Evolutionary conservation across 2,888 invertebrate genomes (phyloP).

Genomic region (Polymixis flavicincta): DNA sequence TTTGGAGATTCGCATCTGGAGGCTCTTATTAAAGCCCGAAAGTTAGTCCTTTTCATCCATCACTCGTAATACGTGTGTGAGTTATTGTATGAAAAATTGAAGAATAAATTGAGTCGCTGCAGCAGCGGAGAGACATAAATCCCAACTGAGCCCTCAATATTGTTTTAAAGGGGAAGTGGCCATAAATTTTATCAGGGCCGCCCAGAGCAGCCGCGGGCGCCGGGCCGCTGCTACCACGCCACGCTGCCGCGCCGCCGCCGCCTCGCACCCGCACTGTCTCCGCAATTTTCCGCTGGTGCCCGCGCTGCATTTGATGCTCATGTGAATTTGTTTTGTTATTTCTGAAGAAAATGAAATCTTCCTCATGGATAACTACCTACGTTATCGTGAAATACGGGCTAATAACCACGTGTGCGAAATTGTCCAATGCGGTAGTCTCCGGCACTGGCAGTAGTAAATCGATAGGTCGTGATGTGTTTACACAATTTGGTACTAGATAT

Average conservation of each 20-base stretch:
- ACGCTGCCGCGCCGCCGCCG: constrained; percentile 66
- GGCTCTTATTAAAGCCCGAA: constrained; percentile 91
- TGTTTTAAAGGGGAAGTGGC: constrained; percentile 91
- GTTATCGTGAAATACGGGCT: constrained; percentile 64
- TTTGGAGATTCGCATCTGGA: constrained; percentile 91
- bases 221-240: constrained; percentile 70
- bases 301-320: constrained; percentile 82
- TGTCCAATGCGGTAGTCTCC: constrained; percentile 57
- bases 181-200: constrained; percentile 91
- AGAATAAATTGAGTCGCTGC: constrained; percentile 91
- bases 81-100: constrained; percentile 91
- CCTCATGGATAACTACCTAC: constrained; percentile 72
- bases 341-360: constrained; percentile 79
- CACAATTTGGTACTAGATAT: constrained; percentile 40
- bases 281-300: constrained; percentile 87
- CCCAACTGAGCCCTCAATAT: constrained; percentile 91
- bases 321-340: constrained; percentile 83
- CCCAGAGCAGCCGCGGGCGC: constrained; percentile 82
- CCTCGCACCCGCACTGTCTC: constrained; percentile 73
- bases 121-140: constrained; percentile 91
- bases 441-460: constrained; percentile 53
- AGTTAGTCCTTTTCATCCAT: constrained; percentile 91
- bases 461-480: constrained; percentile 41
- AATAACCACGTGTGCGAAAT: constrained; percentile 62
- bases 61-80: constrained; percentile 91